phyloP scores from a whole-genome alignment of 2,888 invertebrate genomes.

The Nymphalis polychloros region DNA sequence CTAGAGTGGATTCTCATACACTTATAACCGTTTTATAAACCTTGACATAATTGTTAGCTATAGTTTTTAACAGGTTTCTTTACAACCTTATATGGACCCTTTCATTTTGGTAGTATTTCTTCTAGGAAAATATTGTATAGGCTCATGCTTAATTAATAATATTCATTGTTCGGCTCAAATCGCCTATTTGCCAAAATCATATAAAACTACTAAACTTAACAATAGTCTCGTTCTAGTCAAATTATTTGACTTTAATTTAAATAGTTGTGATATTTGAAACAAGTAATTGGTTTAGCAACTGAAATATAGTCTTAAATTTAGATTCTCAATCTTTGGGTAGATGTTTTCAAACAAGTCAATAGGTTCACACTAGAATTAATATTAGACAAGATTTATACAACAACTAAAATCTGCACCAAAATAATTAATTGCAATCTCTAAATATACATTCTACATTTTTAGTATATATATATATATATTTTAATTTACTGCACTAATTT shows the following conservation, averaged over 20 bases:
- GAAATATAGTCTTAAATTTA: neutral
- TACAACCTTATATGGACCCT: neutral
- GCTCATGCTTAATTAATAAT: neutral
- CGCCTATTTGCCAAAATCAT: neutral
- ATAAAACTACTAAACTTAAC: neutral
- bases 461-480: too few species aligned
- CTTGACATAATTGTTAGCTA: neutral
- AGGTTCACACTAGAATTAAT: too few species aligned
- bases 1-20: constrained; percentile 19
- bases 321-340: neutral
- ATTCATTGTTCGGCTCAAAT: neutral
- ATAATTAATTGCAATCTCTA: too few species aligned
- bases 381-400: too few species aligned
- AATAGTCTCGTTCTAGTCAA: neutral
- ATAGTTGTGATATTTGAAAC: neutral
- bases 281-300: neutral
- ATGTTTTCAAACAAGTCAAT: too few species aligned
- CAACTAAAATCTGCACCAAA: too few species aligned
- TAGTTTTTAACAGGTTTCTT: neutral
- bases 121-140: neutral
- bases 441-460: too few species aligned
- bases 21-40: constrained; percentile 20
- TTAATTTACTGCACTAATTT: too few species aligned
- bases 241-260: neutral
- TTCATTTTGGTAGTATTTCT: neutral